Evolutionary conservation across 64 coral and sea anemone genomes (phyloP).

Genomic region (Montipora foliosa): DNA sequence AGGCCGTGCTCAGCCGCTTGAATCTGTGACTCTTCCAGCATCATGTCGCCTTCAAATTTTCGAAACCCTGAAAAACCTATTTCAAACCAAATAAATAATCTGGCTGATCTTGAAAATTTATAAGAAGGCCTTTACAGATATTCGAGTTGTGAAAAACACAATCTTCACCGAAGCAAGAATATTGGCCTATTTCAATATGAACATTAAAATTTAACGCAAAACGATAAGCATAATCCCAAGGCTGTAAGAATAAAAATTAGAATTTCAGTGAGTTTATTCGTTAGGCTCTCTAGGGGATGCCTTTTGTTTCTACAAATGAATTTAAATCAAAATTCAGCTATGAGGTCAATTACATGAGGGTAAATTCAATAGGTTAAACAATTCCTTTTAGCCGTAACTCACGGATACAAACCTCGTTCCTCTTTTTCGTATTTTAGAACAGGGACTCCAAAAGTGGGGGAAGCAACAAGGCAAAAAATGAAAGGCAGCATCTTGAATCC

Average conservation of each 20-base stretch:
- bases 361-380: no score
- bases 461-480: not conserved
- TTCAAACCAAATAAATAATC: not conserved
- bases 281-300: no score
- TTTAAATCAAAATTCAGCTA: no score
- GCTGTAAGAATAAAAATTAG: no score
- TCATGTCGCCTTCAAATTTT: constrained; percentile 80
- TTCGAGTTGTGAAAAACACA: not conserved
- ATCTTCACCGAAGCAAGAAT: not conserved
- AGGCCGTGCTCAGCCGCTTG: constrained; percentile 40
- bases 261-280: no score
- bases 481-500: not conserved
- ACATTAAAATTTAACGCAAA: no score
- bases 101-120: not conserved
- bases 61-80: not conserved
- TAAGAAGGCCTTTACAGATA: not conserved
- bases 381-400: not conserved
- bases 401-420: not conserved
- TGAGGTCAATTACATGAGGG: no score
- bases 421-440: not conserved
- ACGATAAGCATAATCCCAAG: no score
- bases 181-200: no score
- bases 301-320: no score
- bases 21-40: constrained; percentile 58
- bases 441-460: not conserved